Evolutionary conservation across 2,888 invertebrate species (phyloP).

Genomic region (Diloba caeruleocephala): DNA sequence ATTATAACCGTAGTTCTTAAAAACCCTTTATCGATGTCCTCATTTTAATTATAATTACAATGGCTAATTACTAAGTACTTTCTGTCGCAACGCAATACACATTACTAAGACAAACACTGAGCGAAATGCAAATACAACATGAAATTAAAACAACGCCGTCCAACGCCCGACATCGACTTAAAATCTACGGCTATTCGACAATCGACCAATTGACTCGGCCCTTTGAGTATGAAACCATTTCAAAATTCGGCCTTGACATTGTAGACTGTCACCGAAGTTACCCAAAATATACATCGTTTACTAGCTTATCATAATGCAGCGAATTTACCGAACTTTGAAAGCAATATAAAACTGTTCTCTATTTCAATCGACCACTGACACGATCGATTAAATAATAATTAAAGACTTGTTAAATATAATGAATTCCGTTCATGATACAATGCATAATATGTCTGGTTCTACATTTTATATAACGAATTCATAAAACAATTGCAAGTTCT

Average conservation of each 20-base stretch:
- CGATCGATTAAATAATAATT: constrained; percentile 6
- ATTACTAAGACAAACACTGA: too few species aligned
- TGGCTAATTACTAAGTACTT: too few species aligned
- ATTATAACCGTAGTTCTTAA: too few species aligned
- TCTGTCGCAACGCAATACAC: too few species aligned
- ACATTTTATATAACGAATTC: constrained; percentile 12
- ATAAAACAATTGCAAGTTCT: constrained; percentile 7
- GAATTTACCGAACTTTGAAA: constrained; percentile 6
- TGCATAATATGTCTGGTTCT: constrained; percentile 5
- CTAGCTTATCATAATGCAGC: constrained; percentile 8
- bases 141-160: too few species aligned
- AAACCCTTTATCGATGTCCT: too few species aligned
- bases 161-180: constrained; percentile 57
- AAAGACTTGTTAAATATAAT: neutral
- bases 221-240: too few species aligned
- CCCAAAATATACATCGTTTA: neutral
- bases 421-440: constrained; percentile 1
- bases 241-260: too few species aligned
- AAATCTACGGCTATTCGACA: constrained; percentile 1
- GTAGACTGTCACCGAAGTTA: neutral
- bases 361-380: constrained; percentile 2
- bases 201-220: constrained; percentile 55
- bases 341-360: neutral
- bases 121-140: too few species aligned
- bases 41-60: too few species aligned